A percentile compares a stretch with the other conserved stretches of the same genome.
Evolutionary conservation across 64 coral and sea anemone genomes (phyloP).

Genomic region (Pocillopora verrucosa): DNA sequence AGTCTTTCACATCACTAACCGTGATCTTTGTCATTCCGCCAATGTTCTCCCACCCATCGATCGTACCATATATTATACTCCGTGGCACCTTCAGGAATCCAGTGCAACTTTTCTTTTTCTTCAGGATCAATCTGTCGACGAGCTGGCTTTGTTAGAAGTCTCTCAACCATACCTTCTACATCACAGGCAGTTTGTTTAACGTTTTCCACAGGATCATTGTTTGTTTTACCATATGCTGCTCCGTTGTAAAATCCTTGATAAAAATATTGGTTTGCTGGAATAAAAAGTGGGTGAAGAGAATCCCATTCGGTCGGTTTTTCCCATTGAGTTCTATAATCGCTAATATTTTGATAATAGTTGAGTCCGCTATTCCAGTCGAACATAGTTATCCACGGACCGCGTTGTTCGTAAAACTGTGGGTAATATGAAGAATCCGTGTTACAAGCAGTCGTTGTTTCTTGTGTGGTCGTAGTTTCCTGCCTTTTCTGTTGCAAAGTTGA

Average conservation of each 20-base stretch:
- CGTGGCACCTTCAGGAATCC: conserved; percentile 91
- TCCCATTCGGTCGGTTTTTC: conserved; percentile 70
- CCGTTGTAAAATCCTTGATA: not conserved
- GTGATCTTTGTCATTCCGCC: conserved; percentile 67
- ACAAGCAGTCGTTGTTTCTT: conserved; percentile 3
- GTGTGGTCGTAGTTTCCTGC: conserved; percentile 11
- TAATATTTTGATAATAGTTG: conserved; percentile 72
- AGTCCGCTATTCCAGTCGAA: conserved; percentile 69
- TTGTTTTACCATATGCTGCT: not conserved
- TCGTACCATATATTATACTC: conserved; percentile 99
- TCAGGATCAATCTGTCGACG: conserved; percentile 82
- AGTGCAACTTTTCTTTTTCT: conserved; percentile 82
- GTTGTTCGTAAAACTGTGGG: conserved; percentile 66
- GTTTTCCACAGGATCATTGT: not conserved
- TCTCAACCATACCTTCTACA: conserved; percentile 50
- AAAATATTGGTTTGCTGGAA: conserved; percentile 40
- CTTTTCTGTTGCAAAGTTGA: conserved; percentile 27
- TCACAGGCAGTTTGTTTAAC: conserved; percentile 41
- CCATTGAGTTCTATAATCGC: conserved; percentile 66
- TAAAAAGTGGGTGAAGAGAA: conserved; percentile 59
- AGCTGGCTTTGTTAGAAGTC: conserved; percentile 55
- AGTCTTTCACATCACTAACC: conserved; percentile 26
- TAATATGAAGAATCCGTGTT: conserved; percentile 2
- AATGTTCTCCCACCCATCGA: conserved; percentile 95
- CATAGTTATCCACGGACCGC: conserved; percentile 74